Conservation (phyloP, 2,113 vertebrate genomes). For the Enhydra lutris region DNA sequence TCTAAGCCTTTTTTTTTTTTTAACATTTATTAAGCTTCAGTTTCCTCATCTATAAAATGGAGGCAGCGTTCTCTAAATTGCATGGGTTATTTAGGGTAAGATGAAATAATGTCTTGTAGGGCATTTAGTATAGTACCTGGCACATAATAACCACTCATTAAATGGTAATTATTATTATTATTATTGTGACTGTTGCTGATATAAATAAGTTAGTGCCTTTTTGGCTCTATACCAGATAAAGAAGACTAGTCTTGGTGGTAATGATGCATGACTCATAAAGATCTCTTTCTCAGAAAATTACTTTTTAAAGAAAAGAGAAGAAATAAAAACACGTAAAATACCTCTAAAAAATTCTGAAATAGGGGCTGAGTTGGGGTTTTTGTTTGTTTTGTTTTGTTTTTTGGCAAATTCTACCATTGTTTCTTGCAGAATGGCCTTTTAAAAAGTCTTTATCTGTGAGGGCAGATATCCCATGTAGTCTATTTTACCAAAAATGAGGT, state of each 20-base stretch:
- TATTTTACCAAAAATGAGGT: neutral
- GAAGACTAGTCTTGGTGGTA: neutral
- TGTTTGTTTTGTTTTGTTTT: neutral
- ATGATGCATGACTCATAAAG: neutral
- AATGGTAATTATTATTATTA: neutral
- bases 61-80: neutral
- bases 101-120: neutral
- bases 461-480: neutral
- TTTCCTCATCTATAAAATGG: neutral
- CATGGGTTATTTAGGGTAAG: neutral
- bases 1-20: neutral
- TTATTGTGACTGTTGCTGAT: neutral
- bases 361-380: neutral
- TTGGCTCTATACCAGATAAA: neutral
- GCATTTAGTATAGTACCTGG: neutral
- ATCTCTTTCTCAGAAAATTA: constrained; percentile 1
- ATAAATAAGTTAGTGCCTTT: constrained; percentile 17
- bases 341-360: neutral
- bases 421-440: neutral
- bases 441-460: neutral
- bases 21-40: neutral
- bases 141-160: neutral
- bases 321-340: neutral
- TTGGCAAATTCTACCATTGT: neutral
- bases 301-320: neutral